Evolutionary conservation across 2,113 vertebrate genomes (phyloP), one percentile per base, ranked within the genome.

Genomic region (Nesoenas mayeri): DNA sequence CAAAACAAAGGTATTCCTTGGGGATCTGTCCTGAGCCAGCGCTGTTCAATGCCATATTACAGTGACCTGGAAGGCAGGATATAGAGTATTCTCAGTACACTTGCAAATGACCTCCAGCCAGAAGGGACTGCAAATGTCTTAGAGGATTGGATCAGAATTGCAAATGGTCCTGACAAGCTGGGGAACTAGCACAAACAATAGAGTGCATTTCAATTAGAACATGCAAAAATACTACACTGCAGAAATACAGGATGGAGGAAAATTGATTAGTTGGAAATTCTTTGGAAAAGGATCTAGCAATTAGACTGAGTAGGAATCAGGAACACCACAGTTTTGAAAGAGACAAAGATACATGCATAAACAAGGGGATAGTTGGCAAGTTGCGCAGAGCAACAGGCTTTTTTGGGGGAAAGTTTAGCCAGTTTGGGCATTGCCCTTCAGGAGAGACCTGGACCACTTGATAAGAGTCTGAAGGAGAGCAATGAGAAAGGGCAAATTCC

Each of bases 71-170:
- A 44, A 84, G 86, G 84, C 1, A 36, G 69, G 65, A 80, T 15
- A 85, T 0, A 36, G 71, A 66, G 40, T 48, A 42, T 78, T 56
- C 86, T 75, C 80, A 81, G 89, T 57, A 29, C 70, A 40, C 70
- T 38, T 79, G 93, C 83, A 91, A 96, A 75, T 61, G 84, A 92
- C 65, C 91, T 56, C 65, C 77, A 95, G 83, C 65, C 83, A 89
- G 86, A 87, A 92, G 70, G 69, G 65, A 81, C 91, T 87, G 83
- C 83, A 56, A 74, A 71, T 11, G 14, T n/a, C 83, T n/a, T 36
- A 56, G 84, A 92, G 65, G 86, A 87, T 11, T 79, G 65, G 73
- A 92, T 92, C 86, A 71, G 93, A 89, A 96, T 87, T 93, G 80
- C 91, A 95, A 96, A 95, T 75, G 61, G 73, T 38, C 77, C 83